Conservation (phyloP, 2,797 vertebrate genomes). For the Poliocrania exsul region DNA sequence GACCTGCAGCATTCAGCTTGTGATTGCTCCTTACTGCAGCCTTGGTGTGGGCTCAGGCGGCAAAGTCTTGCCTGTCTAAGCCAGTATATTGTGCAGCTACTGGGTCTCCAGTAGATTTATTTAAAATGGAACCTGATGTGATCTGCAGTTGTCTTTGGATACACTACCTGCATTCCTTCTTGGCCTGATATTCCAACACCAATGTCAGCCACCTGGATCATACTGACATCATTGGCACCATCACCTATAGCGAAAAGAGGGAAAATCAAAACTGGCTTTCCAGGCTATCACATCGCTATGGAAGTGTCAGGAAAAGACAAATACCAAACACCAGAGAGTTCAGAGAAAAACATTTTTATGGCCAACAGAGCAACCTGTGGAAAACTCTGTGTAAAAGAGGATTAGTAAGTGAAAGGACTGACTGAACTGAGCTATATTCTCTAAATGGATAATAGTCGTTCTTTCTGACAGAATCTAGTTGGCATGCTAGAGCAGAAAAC, state of each 20-base stretch:
- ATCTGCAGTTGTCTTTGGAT: neutral
- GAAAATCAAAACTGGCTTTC: neutral
- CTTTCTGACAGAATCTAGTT: neutral
- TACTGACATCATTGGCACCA: conserved; percentile 97
- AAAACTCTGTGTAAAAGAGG: neutral
- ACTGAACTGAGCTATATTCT: neutral
- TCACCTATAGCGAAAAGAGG: conserved; percentile 81
- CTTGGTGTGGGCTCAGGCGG: neutral
- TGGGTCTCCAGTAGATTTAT: neutral
- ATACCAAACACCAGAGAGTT: neutral
- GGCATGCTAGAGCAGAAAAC: neutral
- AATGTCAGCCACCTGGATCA: conserved; percentile 93
- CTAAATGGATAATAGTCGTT: neutral
- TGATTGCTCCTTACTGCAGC: neutral
- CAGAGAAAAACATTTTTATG: neutral
- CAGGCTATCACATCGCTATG: neutral
- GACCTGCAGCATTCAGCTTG: neutral
- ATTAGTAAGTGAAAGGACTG: neutral
- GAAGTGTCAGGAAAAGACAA: neutral
- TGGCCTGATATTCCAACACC: conserved; percentile 94
- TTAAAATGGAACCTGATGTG: neutral
- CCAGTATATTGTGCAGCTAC: neutral
- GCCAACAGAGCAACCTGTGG: neutral
- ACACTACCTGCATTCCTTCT: conserved; percentile 95
- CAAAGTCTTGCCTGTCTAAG: neutral